Evolutionary conservation across 2,113 vertebrate genomes (phyloP).

Genomic region (Nothobranchius kuhntae): DNA sequence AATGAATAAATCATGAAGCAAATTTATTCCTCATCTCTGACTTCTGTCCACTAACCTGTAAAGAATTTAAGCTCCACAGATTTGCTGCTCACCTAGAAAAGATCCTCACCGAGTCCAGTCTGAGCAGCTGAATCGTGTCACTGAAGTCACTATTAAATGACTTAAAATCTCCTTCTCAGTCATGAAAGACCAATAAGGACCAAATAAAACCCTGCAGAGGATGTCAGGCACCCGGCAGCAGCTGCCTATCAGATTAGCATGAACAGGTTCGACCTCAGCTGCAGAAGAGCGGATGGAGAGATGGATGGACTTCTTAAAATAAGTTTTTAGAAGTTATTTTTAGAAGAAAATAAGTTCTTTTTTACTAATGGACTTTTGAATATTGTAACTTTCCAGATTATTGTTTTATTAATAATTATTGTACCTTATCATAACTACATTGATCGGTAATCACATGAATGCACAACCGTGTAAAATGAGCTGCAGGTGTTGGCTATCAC

Average conservation of each 20-base stretch:
- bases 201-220: conserved; percentile 33
- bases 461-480: too few relatives aligned
- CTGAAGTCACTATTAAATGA: conserved; percentile 15
- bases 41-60: not conserved
- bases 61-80: not conserved
- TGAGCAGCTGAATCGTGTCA: too few relatives aligned
- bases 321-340: not conserved
- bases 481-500: too few relatives aligned
- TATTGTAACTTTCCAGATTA: too few relatives aligned
- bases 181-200: conserved; percentile 40
- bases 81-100: conserved; percentile 6
- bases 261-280: conserved; percentile 34
- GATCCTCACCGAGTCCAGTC: conserved; percentile 6
- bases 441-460: too few relatives aligned
- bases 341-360: too few relatives aligned
- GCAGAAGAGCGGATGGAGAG: conserved; percentile 21
- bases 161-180: conserved; percentile 46
- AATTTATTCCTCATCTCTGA: not conserved
- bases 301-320: conserved; percentile 21
- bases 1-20: not conserved
- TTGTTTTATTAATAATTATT: too few relatives aligned
- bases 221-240: not conserved
- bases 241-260: conserved; percentile 29
- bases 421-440: too few relatives aligned
- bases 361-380: too few relatives aligned